phyloP scores from a whole-genome alignment of 2,113 vertebrate species.

The Lepisosteus oculatus region DNA sequence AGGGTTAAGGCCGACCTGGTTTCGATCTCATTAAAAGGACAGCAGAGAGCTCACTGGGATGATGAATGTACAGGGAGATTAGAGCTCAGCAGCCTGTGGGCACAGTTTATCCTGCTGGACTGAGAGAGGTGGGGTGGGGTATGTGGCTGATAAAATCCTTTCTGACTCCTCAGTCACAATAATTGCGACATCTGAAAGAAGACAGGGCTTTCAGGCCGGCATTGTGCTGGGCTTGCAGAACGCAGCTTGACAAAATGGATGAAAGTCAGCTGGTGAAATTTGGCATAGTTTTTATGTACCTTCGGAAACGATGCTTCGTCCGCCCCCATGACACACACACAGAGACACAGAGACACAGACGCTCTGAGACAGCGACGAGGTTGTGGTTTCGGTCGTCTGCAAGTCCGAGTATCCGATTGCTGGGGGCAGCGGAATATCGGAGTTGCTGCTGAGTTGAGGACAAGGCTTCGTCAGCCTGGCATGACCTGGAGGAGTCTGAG shows the following conservation, averaged over 20 bases:
- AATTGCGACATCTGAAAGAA: conserved; percentile 50
- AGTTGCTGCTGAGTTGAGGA: too few relatives aligned
- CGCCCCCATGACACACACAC: too few relatives aligned
- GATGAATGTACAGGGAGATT: conserved; percentile 29
- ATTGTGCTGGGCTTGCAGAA: conserved; percentile 54
- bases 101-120: conserved; percentile 12
- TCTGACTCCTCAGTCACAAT: conserved; percentile 40
- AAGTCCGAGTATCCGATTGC: too few relatives aligned
- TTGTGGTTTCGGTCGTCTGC: neutral
- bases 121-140: conserved; percentile 21
- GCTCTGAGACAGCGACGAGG: neutral
- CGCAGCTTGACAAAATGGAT: conserved; percentile 52
- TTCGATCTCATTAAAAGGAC: conserved; percentile 4
- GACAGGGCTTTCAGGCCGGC: conserved; percentile 38
- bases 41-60: neutral
- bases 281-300: conserved; percentile 23
- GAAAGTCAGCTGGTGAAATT: conserved; percentile 39
- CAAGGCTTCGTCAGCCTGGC: too few relatives aligned
- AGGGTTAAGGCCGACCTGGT: neutral
- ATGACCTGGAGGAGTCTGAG: too few relatives aligned
- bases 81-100: neutral
- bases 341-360: too few relatives aligned
- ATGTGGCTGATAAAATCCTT: conserved; percentile 31
- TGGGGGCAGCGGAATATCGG: too few relatives aligned
- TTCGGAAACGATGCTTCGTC: neutral